These are phyloP conservation scores for Minunthozetes semirufus DNA, from an alignment of 2,888 invertebrate species.

Conservation along the genomic window DNA sequence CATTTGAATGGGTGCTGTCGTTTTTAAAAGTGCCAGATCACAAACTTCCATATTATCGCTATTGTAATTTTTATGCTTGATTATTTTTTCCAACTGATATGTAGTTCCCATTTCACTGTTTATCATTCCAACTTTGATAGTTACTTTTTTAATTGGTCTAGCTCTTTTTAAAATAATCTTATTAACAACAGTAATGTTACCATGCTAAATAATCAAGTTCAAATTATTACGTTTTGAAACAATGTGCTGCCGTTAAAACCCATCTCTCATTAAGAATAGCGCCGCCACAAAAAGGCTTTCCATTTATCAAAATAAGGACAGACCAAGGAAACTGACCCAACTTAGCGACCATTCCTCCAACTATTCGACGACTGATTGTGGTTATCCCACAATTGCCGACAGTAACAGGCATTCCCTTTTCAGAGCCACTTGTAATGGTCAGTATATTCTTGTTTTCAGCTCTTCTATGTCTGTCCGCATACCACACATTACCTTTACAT, in stretches of 20 bases:
- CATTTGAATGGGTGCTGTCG: conserved; percentile 67
- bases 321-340: background rate
- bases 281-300: background rate
- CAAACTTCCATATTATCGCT: conserved; percentile 1
- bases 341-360: background rate
- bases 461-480: background rate
- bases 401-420: conserved; percentile 7
- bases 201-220: no score
- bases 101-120: background rate
- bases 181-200: no score
- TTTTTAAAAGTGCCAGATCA: conserved; percentile 67
- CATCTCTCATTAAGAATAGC: conserved; percentile 11
- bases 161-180: background rate
- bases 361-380: background rate
- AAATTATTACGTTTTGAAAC: conserved; percentile 13
- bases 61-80: conserved; percentile 6
- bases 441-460: background rate
- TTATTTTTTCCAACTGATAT: background rate
- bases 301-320: background rate
- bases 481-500: background rate
- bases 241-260: conserved; percentile 1
- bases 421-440: background rate
- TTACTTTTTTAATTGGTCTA: background rate
- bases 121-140: conserved; percentile 11
- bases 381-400: background rate